Conservation (phyloP, 1,140 invertebrate species). For the Prorops nasuta region DNA sequence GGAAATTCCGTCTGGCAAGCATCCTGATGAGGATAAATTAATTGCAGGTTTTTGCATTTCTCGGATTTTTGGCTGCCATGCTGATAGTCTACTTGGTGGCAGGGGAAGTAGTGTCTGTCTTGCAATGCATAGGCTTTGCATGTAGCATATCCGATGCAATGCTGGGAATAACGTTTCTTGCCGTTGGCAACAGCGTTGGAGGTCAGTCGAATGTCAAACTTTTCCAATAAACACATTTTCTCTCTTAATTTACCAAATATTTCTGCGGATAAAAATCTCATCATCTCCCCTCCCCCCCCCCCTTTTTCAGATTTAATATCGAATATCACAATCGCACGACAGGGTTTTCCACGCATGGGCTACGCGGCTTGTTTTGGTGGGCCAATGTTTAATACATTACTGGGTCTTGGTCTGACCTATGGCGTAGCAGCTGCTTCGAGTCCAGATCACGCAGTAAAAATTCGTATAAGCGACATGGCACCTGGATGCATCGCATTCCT, state of each 20-base stretch:
- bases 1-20: background rate
- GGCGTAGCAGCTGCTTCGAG: slow-evolving; percentile 24
- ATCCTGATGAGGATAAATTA: background rate
- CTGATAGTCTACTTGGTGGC: slow-evolving; percentile 69
- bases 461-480: slow-evolving; percentile 47
- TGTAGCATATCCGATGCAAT: slow-evolving; percentile 65
- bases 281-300: no score
- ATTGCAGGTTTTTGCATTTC: slow-evolving; percentile 60
- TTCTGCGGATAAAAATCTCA: no score
- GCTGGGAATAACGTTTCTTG: slow-evolving; percentile 69
- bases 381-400: slow-evolving; percentile 66
- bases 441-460: slow-evolving; percentile 25
- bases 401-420: slow-evolving; percentile 48
- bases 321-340: slow-evolving; percentile 64
- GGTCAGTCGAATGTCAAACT: slow-evolving; percentile 51
- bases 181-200: slow-evolving; percentile 72
- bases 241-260: background rate
- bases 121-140: slow-evolving; percentile 63
- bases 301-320: slow-evolving; percentile 66
- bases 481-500: slow-evolving; percentile 47
- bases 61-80: slow-evolving; percentile 65
- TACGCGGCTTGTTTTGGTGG: slow-evolving; percentile 72
- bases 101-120: slow-evolving; percentile 66
- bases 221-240: no score
- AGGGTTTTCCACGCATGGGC: slow-evolving; percentile 68